Evolutionary conservation across 1,140 invertebrate genomes (phyloP).

Genomic region (Bombus huntii): DNA sequence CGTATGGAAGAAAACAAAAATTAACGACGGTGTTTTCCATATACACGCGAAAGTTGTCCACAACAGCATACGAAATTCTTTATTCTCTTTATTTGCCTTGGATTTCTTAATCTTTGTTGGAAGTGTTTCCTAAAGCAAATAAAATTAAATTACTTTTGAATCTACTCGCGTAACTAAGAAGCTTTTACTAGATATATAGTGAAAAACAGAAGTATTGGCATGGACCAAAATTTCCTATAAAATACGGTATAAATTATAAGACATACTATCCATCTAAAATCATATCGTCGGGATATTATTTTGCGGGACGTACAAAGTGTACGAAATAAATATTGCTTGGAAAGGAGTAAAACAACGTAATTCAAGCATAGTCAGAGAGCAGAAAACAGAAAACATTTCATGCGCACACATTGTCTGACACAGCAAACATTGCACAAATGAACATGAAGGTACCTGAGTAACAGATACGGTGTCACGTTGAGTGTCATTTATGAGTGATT

Average conservation of each 20-base stretch:
- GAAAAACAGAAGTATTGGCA: neutral
- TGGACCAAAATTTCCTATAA: neutral
- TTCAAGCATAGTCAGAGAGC: neutral
- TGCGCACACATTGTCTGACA: neutral
- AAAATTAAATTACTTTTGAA: conserved; percentile 70
- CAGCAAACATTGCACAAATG: neutral
- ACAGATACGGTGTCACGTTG: conserved; percentile 76
- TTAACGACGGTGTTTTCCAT: conserved; percentile 76
- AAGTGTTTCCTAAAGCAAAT: conserved; percentile 77
- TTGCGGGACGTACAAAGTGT: neutral
- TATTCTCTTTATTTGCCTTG: conserved; percentile 67
- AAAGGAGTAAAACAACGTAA: neutral
- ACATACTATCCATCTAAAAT: neutral
- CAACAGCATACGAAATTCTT: conserved; percentile 69
- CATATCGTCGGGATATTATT: neutral
- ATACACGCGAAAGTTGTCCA: conserved; percentile 74
- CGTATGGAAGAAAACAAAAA: conserved; percentile 75
- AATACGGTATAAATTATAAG: neutral
- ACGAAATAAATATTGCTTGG: neutral
- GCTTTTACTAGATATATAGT: neutral
- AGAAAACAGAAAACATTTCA: neutral
- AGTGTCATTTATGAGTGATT: conserved; percentile 84
- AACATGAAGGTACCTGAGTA: conserved; percentile 73
- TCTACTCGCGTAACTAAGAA: neutral
- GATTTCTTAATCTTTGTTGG: conserved; percentile 69